Conservation (phyloP, 1,140 invertebrate genomes). For the Chironomus striatipennis region DNA sequence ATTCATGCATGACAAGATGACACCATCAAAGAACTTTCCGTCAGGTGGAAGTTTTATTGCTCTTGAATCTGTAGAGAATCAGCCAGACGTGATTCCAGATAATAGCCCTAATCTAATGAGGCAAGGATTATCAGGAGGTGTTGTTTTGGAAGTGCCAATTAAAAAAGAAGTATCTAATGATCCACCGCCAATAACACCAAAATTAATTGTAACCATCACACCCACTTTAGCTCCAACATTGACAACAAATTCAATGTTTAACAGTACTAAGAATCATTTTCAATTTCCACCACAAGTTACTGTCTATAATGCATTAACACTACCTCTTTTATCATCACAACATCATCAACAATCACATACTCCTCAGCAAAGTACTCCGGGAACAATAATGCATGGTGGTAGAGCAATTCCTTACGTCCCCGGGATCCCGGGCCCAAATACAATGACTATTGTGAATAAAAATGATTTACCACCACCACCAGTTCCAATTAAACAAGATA, state of each 20-base stretch:
- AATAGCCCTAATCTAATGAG: conserved; percentile 38
- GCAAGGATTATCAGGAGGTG: conserved; percentile 36
- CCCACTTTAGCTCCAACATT: conserved; percentile 50
- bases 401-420: conserved; percentile 73
- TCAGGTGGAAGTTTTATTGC: conserved; percentile 38
- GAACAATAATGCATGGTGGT: conserved; percentile 41
- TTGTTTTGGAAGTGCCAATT: conserved; percentile 33
- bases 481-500: conserved; percentile 27
- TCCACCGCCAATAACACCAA: conserved; percentile 47
- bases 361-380: neutral
- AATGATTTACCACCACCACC: conserved; percentile 31
- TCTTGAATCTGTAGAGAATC: conserved; percentile 34
- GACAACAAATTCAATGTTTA: conserved; percentile 35
- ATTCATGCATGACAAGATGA: conserved; percentile 33
- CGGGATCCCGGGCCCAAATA: conserved; percentile 75
- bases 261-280: conserved; percentile 43
- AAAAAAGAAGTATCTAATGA: conserved; percentile 32
- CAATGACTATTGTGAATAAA: conserved; percentile 40
- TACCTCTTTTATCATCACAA: conserved; percentile 43
- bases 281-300: conserved; percentile 56
- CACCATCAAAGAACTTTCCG: conserved; percentile 33
- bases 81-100: conserved; percentile 29
- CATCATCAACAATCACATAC: conserved; percentile 40
- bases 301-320: conserved; percentile 59
- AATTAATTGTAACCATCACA: conserved; percentile 47